Evolutionary conservation across 1,140 invertebrate genomes (phyloP).

Genomic region (Trialeurodes vaporariorum): DNA sequence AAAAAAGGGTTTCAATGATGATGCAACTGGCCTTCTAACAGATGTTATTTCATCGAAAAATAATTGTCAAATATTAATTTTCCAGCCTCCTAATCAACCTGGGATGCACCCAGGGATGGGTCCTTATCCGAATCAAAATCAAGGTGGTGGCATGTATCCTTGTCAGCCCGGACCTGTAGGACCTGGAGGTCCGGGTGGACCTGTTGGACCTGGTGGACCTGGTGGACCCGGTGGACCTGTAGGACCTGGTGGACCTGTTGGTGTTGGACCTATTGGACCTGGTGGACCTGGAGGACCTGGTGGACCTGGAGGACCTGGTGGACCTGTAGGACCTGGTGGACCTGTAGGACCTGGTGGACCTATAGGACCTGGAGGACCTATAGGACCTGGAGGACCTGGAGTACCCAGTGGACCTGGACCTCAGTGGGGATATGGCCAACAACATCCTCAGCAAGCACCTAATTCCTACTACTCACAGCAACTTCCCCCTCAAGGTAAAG

Average conservation of each 20-base stretch:
- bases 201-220: conserved; percentile 7
- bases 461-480: conserved; percentile 26
- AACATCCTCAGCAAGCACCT: conserved; percentile 8
- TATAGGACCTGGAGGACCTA: conserved; percentile 4
- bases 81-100: not conserved
- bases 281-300: not conserved
- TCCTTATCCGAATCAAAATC: conserved; percentile 29
- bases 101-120: not conserved
- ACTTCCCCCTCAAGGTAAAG: conserved; percentile 17
- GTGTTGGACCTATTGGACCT: conserved; percentile 8
- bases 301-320: not conserved
- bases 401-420: conserved; percentile 3
- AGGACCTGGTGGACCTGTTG: not conserved
- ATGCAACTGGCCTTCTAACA: too few species aligned
- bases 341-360: not conserved
- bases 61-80: too few species aligned
- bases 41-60: too few species aligned
- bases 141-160: conserved; percentile 3
- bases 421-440: conserved; percentile 7
- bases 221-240: not conserved
- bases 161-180: not conserved
- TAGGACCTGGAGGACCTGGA: not conserved
- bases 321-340: not conserved
- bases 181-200: not conserved
- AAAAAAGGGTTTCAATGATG: too few species aligned